Percentiles rank a stretch among this genome's conserved stretches.
These are phyloP conservation scores for Monopis laevigella DNA, from an alignment of 2,888 invertebrate species.

Conservation along the genomic window DNA sequence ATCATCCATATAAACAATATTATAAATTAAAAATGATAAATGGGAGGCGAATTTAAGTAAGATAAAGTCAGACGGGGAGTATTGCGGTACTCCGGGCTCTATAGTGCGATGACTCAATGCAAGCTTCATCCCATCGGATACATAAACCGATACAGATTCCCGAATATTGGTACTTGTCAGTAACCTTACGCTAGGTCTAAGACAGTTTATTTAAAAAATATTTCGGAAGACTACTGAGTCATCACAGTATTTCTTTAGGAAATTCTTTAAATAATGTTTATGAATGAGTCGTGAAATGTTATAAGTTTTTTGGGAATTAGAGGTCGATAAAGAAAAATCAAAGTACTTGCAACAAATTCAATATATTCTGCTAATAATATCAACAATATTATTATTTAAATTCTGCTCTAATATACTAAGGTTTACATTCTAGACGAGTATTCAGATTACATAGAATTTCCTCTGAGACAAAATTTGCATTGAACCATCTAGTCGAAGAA, in stretches of 20 bases:
- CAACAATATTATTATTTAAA: conserved; percentile 41
- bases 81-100: conserved; percentile 41
- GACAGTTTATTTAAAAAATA: not conserved
- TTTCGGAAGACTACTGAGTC: conserved; percentile 35
- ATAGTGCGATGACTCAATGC: conserved; percentile 69
- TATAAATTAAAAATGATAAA: no score
- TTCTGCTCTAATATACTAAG: conserved; percentile 26
- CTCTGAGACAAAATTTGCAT: conserved; percentile 63
- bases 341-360: conserved; percentile 56
- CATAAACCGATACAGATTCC: no score
- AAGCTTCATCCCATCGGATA: conserved; percentile 59
- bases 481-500: conserved; percentile 42
- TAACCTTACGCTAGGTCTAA: not conserved
- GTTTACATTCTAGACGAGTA: not conserved
- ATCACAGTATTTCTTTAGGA: conserved; percentile 48
- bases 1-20: no score
- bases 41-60: no score
- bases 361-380: conserved; percentile 56
- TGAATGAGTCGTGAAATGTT: conserved; percentile 5
- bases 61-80: conserved; percentile 15
- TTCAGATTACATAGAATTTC: conserved; percentile 28
- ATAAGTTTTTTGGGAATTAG: conserved; percentile 1
- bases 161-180: no score
- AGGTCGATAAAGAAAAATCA: conserved; percentile 43
- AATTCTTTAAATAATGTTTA: conserved; percentile 6